A percentile compares a stretch with the other conserved stretches of the same genome.
These are phyloP conservation scores for Schmidtea mediterranea DNA, from an alignment of 1,140 invertebrate species.

Conservation along the genomic window DNA sequence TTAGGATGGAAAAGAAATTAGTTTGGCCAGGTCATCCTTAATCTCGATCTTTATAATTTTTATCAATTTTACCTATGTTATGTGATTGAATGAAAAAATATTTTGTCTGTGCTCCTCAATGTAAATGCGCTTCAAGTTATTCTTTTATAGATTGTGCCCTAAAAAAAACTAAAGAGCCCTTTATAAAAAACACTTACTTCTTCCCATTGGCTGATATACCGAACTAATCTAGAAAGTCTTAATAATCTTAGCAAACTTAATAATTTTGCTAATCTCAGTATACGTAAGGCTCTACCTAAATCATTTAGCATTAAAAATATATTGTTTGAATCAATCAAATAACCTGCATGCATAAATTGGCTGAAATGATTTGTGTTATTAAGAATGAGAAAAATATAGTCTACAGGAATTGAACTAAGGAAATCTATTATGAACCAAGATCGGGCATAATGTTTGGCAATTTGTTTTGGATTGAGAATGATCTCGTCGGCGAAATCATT, in stretches of 20 bases:
- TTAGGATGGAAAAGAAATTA: neutral
- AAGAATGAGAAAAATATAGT: constrained; percentile 97
- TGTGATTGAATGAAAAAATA: too few relatives aligned
- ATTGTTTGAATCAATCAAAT: too few relatives aligned
- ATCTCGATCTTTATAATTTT: neutral
- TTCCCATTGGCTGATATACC: constrained; percentile 89
- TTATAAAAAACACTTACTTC: too few relatives aligned
- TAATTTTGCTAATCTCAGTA: constrained; percentile 68
- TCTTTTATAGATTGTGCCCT: too few relatives aligned
- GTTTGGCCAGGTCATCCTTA: neutral
- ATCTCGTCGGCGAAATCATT: too few relatives aligned
- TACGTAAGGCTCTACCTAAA: constrained; percentile 59
- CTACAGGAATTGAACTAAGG: constrained; percentile 90
- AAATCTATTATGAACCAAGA: constrained; percentile 98
- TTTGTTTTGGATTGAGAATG: constrained; percentile 76
- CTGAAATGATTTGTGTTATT: too few relatives aligned
- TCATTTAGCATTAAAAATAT: neutral
- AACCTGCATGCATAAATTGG: too few relatives aligned
- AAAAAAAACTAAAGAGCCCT: too few relatives aligned
- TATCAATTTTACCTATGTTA: too few relatives aligned
- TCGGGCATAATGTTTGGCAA: constrained; percentile 86
- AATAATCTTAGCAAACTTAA: constrained; percentile 64
- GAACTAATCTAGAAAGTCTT: constrained; percentile 60
- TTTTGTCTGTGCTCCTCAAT: too few relatives aligned
- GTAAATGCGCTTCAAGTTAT: too few relatives aligned